A percentile compares a stretch with the other conserved stretches of the same genome.
phyloP scores from a whole-genome alignment of 2,113 vertebrate genomes.

The Campylorhamphus procurvoides region DNA sequence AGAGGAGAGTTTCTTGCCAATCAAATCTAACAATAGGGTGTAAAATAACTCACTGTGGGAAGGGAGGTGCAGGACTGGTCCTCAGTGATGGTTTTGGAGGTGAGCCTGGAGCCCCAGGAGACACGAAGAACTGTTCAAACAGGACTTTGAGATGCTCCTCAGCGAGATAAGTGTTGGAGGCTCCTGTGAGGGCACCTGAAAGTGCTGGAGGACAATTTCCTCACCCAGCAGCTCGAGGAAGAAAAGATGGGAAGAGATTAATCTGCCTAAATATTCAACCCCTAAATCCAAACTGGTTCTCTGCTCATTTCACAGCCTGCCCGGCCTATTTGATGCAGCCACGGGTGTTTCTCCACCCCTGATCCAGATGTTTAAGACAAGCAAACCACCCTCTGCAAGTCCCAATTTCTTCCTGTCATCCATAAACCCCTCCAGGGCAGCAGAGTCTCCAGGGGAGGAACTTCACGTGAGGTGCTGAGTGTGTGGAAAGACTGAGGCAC shows the following conservation, averaged over 20 bases:
- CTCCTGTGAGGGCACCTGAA: background rate
- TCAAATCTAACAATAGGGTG: background rate
- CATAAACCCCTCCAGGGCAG: background rate
- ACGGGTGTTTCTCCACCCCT: background rate
- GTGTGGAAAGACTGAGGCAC: background rate
- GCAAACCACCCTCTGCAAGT: rapidly evolving
- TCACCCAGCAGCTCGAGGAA: background rate
- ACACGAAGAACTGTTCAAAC: background rate
- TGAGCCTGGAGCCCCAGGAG: background rate
- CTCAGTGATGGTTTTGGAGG: background rate
- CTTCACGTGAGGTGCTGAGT: rapidly evolving
- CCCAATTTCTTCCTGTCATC: background rate
- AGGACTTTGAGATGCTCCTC: rapidly evolving
- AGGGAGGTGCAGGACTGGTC: background rate
- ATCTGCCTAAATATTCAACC: background rate
- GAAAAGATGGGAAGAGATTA: background rate
- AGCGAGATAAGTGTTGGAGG: background rate
- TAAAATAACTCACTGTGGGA: background rate
- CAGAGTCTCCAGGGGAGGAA: rapidly evolving
- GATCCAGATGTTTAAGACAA: background rate
- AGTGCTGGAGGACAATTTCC: background rate
- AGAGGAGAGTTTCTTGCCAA: background rate
- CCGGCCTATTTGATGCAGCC: background rate
- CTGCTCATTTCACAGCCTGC: background rate
- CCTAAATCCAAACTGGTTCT: background rate